Evolutionary conservation across 2,888 invertebrate species (phyloP).

Genomic region (Drosophila mimetica): DNA sequence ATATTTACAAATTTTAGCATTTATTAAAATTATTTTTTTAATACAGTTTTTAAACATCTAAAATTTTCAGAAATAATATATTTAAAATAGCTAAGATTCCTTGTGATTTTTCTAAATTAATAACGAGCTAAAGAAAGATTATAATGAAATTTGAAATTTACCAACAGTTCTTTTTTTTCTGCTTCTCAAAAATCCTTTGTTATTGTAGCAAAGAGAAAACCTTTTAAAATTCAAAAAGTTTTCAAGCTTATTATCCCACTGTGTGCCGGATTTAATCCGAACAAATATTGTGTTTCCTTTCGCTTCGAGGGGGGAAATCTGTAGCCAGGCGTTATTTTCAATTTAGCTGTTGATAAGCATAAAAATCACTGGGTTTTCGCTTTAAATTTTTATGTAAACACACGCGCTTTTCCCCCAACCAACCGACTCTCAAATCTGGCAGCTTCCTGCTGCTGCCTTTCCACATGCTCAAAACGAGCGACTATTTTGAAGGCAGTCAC

Average conservation of each 20-base stretch:
- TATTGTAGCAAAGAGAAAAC: background rate
- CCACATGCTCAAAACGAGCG: slow-evolving; percentile 5
- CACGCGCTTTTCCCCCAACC: slow-evolving; percentile 1
- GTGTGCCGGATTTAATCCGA: slow-evolving; percentile 21
- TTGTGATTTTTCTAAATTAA: background rate
- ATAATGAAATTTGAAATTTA: background rate
- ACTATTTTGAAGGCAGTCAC: slow-evolving; percentile 64
- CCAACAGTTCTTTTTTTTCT: background rate
- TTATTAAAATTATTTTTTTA: too few species aligned
- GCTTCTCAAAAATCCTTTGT: background rate
- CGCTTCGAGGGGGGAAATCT: slow-evolving; percentile 32
- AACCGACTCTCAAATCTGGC: background rate
- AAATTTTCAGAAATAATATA: too few species aligned
- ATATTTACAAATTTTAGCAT: too few species aligned
- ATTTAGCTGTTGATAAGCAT: slow-evolving; percentile 61
- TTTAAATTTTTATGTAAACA: slow-evolving; percentile 75
- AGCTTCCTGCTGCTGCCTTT: slow-evolving; percentile 30
- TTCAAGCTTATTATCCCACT: slow-evolving; percentile 3
- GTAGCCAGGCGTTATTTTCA: slow-evolving; percentile 52
- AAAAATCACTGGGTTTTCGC: slow-evolving; percentile 68
- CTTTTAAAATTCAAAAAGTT: background rate
- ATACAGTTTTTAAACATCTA: too few species aligned
- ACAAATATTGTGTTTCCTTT: slow-evolving; percentile 49
- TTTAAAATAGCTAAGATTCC: too few species aligned
- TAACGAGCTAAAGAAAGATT: background rate